phyloP scores from a whole-genome alignment of 2,797 vertebrate species.

The Parauchenoglanis punctatus region DNA sequence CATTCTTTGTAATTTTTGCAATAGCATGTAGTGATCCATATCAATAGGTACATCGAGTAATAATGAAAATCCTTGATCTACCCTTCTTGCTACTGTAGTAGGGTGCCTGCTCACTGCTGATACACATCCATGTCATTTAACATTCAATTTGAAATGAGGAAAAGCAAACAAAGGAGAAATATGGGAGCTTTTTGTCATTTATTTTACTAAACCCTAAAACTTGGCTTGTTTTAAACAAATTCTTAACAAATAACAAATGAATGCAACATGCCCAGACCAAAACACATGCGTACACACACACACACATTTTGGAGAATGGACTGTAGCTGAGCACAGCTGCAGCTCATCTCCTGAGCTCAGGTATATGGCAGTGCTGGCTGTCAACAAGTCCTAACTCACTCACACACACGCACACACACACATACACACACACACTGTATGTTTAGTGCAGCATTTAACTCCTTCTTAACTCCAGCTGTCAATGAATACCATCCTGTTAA shows the following conservation, averaged over 20 bases:
- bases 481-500: constrained; percentile 19
- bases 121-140: neutral
- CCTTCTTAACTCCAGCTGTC: constrained; percentile 23
- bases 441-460: neutral
- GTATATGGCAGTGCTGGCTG: neutral
- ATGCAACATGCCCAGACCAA: neutral
- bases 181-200: neutral
- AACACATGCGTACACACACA: neutral
- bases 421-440: constrained; percentile 24
- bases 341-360: neutral
- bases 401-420: neutral
- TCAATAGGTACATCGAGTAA: neutral
- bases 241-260: neutral
- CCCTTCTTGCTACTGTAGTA: neutral
- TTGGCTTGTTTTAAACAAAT: neutral
- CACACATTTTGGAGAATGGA: neutral
- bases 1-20: neutral
- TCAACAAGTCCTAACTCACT: neutral
- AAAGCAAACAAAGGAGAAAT: neutral
- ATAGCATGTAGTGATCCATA: neutral
- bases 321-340: neutral
- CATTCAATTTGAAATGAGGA: neutral
- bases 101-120: neutral
- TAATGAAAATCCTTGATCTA: neutral
- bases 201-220: neutral